These are phyloP conservation scores for Centropus bengalensis DNA, from an alignment of 2,113 vertebrate species.

Conservation along the genomic window DNA sequence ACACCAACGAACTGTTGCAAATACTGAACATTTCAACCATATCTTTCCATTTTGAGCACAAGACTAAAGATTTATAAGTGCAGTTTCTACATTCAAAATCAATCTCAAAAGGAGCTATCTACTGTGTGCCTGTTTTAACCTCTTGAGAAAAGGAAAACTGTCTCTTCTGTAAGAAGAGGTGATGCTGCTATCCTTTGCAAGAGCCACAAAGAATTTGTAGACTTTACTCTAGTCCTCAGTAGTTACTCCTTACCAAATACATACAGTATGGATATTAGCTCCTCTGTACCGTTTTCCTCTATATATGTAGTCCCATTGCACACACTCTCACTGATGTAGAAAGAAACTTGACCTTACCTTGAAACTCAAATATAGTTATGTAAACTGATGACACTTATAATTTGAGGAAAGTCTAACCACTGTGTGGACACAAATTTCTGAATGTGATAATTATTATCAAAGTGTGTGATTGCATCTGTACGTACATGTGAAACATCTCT, in stretches of 20 bases:
- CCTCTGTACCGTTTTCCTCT: background rate
- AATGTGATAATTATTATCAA: background rate
- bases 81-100: background rate
- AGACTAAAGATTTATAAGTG: background rate
- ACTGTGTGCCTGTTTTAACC: background rate
- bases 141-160: background rate
- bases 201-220: background rate
- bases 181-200: background rate
- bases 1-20: background rate
- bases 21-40: background rate
- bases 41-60: background rate
- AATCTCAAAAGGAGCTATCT: background rate
- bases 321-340: rapidly evolving
- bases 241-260: background rate
- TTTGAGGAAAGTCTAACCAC: background rate
- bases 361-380: background rate
- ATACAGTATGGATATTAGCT: background rate
- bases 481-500: background rate
- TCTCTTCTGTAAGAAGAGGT: background rate
- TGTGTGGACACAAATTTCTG: background rate
- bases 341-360: background rate
- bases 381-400: no score
- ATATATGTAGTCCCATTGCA: background rate
- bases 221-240: background rate
- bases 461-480: background rate